Evolutionary conservation across 2,888 invertebrate genomes (phyloP).

Genomic region (Himalopsyche japonica): DNA sequence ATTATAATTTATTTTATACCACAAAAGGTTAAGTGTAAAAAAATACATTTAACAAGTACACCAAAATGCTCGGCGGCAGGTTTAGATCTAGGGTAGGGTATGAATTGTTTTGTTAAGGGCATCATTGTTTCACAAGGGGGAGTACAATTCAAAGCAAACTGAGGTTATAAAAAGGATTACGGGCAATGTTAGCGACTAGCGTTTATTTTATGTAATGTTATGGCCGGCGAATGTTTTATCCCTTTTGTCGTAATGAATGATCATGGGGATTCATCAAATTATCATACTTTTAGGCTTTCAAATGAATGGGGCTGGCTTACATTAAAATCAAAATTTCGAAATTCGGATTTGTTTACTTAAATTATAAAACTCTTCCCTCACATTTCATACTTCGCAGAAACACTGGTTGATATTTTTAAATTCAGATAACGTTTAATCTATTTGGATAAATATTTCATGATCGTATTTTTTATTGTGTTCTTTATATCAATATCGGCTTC

Average conservation of each 20-base stretch:
- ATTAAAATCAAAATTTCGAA: neutral
- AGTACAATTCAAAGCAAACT: conserved; percentile 1
- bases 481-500: no score
- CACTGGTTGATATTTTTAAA: neutral
- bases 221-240: conserved; percentile 17
- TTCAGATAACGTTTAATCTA: no score
- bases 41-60: neutral
- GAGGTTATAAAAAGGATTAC: conserved; percentile 10
- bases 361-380: neutral
- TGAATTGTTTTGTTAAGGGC: conserved; percentile 24
- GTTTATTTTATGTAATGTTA: conserved; percentile 3
- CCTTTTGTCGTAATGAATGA: conserved; percentile 6
- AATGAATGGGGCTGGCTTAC: neutral
- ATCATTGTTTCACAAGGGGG: conserved; percentile 17
- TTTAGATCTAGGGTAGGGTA: neutral
- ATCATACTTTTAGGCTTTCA: neutral
- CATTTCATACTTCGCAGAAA: neutral
- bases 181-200: conserved; percentile 4
- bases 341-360: neutral
- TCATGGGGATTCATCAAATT: neutral
- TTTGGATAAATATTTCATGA: no score
- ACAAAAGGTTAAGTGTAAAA: conserved; percentile 1
- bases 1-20: neutral
- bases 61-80: neutral
- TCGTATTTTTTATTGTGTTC: no score